Base-by-base conservation (phyloP, 2,888 invertebrate species). In the Tuta absoluta region DNA sequence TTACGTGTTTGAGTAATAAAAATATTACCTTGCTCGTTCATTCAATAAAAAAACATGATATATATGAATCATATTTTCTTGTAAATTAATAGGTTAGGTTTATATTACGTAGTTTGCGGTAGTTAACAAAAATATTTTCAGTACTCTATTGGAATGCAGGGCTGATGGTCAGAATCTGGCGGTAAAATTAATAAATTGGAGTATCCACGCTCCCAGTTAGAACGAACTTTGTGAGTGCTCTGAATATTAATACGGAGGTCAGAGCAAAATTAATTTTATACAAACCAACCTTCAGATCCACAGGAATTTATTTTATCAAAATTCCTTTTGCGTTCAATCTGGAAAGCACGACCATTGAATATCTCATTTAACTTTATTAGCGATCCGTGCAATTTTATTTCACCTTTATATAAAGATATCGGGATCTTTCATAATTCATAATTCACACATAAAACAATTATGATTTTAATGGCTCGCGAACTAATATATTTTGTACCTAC, bases 231-330 rank as follows among this genome's bases (percentile, higher is more conserved):
- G 86, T 76, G 85, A 89, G 87, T 86, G 90, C 84, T 82, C 86
- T 87, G 89, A 90, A 89, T 90, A 89, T 89, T 89, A 90, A 90
- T 87, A 87, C 82, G 79, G 84, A 83, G 85, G 86, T 86, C 87
- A 85, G 86, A 76, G 76, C 76, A 75, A 86, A 87, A 89, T 89
- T 89, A 89, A 89, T 89, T 89, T 89, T 86, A 87, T 87, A 84
- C 87, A 79, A 76, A 81, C 81, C 81, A 82, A 82, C 79, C 82
- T 33, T 82, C 82, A 84, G 84, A 84, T 86, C 83, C 80, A 82
- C 77, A 75, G 78, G 75, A 82, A 84, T 85, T 84, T 83, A 53
- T 82, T 82, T 82, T 84, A 87, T 85, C 79, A 76, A 82, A 85
- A 87, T 87, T 88, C 84, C 73, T 76, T 76, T 76, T 76, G 73